phyloP scores from a whole-genome alignment of 2,888 invertebrate genomes.

The Unio delphinus region DNA sequence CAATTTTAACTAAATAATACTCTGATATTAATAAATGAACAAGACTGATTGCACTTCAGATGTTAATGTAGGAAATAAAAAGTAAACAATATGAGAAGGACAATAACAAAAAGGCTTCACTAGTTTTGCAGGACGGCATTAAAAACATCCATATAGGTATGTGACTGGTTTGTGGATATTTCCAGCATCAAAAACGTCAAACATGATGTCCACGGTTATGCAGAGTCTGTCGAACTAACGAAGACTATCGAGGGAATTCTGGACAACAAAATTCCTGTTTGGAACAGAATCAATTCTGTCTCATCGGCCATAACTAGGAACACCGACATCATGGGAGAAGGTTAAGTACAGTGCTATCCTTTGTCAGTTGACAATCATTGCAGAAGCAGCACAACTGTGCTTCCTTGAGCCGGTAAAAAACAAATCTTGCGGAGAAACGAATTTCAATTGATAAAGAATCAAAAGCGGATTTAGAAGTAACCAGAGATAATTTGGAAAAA shows the following conservation, averaged over 20 bases:
- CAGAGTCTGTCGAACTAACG: slow-evolving; percentile 36
- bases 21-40: too few relatives aligned
- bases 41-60: too few relatives aligned
- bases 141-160: slow-evolving; percentile 26
- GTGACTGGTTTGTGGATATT: slow-evolving; percentile 29
- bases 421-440: too few relatives aligned
- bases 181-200: slow-evolving; percentile 16
- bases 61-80: too few relatives aligned
- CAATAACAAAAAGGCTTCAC: slow-evolving; percentile 24
- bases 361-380: slow-evolving; percentile 42
- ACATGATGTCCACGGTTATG: slow-evolving; percentile 12
- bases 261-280: slow-evolving; percentile 27
- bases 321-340: slow-evolving; percentile 41
- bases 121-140: slow-evolving; percentile 36
- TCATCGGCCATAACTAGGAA: slow-evolving; percentile 46
- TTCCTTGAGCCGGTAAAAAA: too few relatives aligned
- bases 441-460: too few relatives aligned
- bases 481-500: too few relatives aligned
- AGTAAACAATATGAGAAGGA: slow-evolving; percentile 2
- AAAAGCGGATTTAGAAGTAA: too few relatives aligned
- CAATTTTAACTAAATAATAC: too few relatives aligned
- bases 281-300: slow-evolving; percentile 51
- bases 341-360: slow-evolving; percentile 29
- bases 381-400: too few relatives aligned
- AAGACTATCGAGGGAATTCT: slow-evolving; percentile 24